Conservation (phyloP, 2,113 vertebrate species). For the Prolemur simus region DNA sequence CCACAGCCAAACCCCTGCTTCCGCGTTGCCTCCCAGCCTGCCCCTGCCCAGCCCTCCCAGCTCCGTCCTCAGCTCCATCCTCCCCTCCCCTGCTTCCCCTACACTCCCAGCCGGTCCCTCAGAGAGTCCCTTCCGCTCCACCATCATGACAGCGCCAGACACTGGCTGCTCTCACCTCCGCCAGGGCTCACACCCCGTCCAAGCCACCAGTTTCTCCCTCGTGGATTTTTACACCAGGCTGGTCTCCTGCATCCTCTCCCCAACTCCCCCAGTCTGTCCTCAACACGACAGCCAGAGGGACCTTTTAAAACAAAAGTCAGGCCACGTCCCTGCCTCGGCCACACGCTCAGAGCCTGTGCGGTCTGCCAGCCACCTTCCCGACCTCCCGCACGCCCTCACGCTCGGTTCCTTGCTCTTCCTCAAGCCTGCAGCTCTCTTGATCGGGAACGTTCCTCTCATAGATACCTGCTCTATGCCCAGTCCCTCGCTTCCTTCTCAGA, state of each 20-base stretch:
- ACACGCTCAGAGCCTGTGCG: too few species aligned
- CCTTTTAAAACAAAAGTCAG: background rate
- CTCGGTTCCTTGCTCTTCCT: background rate
- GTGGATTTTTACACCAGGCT: background rate
- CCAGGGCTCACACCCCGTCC: background rate
- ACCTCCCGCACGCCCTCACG: fast-evolving
- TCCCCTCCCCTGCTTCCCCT: too few species aligned
- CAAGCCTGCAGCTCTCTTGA: background rate
- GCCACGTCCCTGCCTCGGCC: background rate
- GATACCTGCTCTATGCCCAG: fast-evolving
- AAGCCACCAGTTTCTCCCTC: fast-evolving
- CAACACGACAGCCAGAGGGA: background rate
- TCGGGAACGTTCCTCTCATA: fast-evolving
- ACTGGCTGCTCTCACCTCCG: fast-evolving
- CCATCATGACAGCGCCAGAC: fast-evolving
- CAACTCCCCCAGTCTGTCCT: too few species aligned
- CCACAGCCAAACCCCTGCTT: background rate
- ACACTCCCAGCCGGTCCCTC: background rate
- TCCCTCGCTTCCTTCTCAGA: background rate
- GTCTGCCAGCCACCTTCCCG: background rate
- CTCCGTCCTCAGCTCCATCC: background rate
- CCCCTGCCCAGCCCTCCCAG: background rate
- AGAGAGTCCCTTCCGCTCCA: background rate
- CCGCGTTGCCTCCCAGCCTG: background rate
- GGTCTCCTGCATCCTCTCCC: too few species aligned